A percentile compares a stretch with the other conserved stretches of the same genome.
Evolutionary conservation across 2,797 vertebrate genomes (phyloP).

Genomic region (Acipenser oxyrinchus): DNA sequence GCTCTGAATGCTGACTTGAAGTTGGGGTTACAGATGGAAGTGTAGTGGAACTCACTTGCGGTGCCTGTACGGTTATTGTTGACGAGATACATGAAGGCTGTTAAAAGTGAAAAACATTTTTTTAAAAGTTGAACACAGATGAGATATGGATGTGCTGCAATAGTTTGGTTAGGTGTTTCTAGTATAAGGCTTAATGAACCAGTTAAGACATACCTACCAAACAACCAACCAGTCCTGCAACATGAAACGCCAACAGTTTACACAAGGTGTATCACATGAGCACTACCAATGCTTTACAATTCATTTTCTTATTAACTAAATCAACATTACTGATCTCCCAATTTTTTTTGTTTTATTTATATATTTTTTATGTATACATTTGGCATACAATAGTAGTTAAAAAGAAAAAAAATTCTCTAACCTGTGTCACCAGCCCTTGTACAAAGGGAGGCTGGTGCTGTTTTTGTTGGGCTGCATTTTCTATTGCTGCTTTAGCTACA

Average conservation of each 20-base stretch:
- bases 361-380: too few relatives aligned
- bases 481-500: constrained; percentile 99
- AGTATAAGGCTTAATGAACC: too few relatives aligned
- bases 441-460: constrained; percentile 73
- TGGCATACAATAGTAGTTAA: constrained; percentile 23
- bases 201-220: too few relatives aligned
- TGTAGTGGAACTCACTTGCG: constrained; percentile 65
- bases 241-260: too few relatives aligned
- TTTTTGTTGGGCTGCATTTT: constrained; percentile 94
- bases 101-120: constrained; percentile 21
- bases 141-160: too few relatives aligned
- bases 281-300: too few relatives aligned
- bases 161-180: too few relatives aligned
- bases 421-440: constrained; percentile 72
- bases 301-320: too few relatives aligned
- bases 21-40: constrained; percentile 59
- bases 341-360: too few relatives aligned
- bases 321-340: too few relatives aligned
- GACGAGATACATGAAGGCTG: constrained; percentile 69
- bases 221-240: too few relatives aligned
- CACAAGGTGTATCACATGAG: too few relatives aligned
- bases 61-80: constrained; percentile 57
- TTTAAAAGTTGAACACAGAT: constrained; percentile 12
- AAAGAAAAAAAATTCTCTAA: constrained; percentile 45
- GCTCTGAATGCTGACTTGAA: constrained; percentile 61